Base-by-base conservation (phyloP, 2,888 invertebrate species). In the Acanthosoma haemorrhoidale region DNA sequence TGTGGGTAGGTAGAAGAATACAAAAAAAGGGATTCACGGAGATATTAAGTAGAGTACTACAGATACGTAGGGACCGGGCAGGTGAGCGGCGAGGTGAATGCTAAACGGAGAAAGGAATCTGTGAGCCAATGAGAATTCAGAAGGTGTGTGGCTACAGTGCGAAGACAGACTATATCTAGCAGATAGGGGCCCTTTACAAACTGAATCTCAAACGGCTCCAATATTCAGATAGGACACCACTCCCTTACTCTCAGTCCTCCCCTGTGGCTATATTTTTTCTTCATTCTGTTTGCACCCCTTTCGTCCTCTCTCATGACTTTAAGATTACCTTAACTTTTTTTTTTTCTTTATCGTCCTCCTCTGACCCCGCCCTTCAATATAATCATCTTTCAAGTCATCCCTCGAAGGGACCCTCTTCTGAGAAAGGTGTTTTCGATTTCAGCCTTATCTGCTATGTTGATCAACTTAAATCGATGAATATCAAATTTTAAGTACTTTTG, bases 201-300 rank as follows among this genome's bases (percentile, higher is more conserved):
- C 51, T 51, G 51, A 51, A 51, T 51, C 51, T 25, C 51, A 51
- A 51, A 29, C 25, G 51, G 51, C 25, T 25, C 51, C 51, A 51
- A 51, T 51, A 51, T 51, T 51, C 51, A 51, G 51, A 51, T 51
- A 51, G 51, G 51, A 25, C 51, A n/a, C 51, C 51, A 51, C 25
- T n/a, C n/a, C n/a, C n/a, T n/a, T n/a, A n/a, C n/a, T 25, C 25
- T 29, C 43, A 8, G 13, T 43, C 4, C 41, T 18, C 41, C 13
- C 11, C 43, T 43, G 11, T 11, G 8, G 43, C 43, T 43, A 43
- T 51, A 51, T 51, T 25, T 51, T n/a, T 51, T 51, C 51, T 51
- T 51, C 51, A 25, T 51, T 51, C 51, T 51, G 51, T 51, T 51
- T 51, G 25, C 51, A 13, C 21, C 51, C 25, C 8, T 8, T 21